Percentiles rank a stretch among this genome's conserved stretches.
Evolutionary conservation across 2,888 invertebrate genomes (phyloP).

Genomic region (Phortica magna): DNA sequence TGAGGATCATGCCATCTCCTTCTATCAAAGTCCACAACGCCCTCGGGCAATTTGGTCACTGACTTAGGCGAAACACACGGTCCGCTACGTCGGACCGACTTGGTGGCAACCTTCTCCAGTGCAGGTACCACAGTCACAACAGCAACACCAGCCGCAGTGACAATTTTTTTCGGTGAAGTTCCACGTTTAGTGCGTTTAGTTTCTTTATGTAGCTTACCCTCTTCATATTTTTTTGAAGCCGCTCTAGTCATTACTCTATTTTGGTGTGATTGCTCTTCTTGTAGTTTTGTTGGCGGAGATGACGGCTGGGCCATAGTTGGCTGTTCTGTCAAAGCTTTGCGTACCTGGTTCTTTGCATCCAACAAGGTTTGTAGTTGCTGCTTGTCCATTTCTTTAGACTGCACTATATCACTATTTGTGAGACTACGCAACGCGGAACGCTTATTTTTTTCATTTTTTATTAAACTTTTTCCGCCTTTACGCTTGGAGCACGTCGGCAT

Average conservation of each 20-base stretch:
- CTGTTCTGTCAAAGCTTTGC: constrained; percentile 41
- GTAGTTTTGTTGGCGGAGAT: background rate
- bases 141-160: background rate
- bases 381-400: constrained; percentile 75
- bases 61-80: background rate
- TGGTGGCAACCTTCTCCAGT: constrained; percentile 75
- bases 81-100: constrained; percentile 78
- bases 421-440: constrained; percentile 92
- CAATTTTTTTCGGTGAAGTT: constrained; percentile 14
- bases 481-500: constrained; percentile 81
- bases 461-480: constrained; percentile 89
- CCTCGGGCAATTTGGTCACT: constrained; percentile 80
- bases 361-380: constrained; percentile 73
- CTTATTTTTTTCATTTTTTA: constrained; percentile 85
- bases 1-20: constrained; percentile 91
- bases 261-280: constrained; percentile 34
- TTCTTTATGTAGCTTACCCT: constrained; percentile 47
- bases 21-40: constrained; percentile 89
- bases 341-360: constrained; percentile 62
- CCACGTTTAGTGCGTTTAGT: constrained; percentile 47
- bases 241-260: constrained; percentile 69
- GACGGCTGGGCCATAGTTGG: constrained; percentile 42
- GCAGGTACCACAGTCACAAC: constrained; percentile 22
- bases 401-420: constrained; percentile 81
- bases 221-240: constrained; percentile 57